Percentiles rank a stretch among this genome's conserved stretches.
These are phyloP conservation scores for Sceloporus undulatus DNA, from an alignment of 2,113 vertebrate genomes.

Conservation along the genomic window DNA sequence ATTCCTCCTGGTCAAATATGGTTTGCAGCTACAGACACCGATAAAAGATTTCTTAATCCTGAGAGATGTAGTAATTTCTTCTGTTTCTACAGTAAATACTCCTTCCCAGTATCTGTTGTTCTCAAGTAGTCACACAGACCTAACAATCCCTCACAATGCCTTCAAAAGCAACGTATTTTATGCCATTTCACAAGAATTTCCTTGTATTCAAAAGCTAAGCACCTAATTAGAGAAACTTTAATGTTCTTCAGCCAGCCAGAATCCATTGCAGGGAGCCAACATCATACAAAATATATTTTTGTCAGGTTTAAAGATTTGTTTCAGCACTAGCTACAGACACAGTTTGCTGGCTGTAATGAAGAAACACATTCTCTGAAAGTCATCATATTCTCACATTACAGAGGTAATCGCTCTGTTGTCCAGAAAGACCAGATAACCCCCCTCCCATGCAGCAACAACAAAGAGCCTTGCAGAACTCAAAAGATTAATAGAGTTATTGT, in stretches of 20 bases:
- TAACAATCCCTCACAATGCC: conserved; percentile 40
- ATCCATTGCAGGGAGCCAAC: conserved; percentile 51
- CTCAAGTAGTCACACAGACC: conserved; percentile 34
- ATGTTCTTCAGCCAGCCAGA: conserved; percentile 51
- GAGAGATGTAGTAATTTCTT: conserved; percentile 19
- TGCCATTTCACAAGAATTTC: conserved; percentile 48
- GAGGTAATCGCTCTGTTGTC: background rate
- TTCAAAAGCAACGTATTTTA: conserved; percentile 49
- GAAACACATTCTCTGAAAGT: background rate
- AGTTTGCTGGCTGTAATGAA: background rate
- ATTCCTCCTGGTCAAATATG: background rate
- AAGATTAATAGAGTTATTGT: conserved; percentile 10
- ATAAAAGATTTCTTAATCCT: background rate
- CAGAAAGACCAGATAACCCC: background rate
- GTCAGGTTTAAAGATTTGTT: conserved; percentile 4
- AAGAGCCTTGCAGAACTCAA: background rate
- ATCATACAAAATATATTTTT: conserved; percentile 45
- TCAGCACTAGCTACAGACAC: background rate
- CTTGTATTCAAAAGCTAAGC: conserved; percentile 62
- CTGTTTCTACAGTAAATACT: conserved; percentile 17
- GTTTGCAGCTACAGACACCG: conserved; percentile 24
- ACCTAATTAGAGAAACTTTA: conserved; percentile 39
- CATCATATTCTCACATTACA: background rate
- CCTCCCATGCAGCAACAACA: background rate
- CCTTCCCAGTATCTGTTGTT: conserved; percentile 32